phyloP scores from a whole-genome alignment of 2,797 vertebrate genomes.

The Mastacembelus armatus region DNA sequence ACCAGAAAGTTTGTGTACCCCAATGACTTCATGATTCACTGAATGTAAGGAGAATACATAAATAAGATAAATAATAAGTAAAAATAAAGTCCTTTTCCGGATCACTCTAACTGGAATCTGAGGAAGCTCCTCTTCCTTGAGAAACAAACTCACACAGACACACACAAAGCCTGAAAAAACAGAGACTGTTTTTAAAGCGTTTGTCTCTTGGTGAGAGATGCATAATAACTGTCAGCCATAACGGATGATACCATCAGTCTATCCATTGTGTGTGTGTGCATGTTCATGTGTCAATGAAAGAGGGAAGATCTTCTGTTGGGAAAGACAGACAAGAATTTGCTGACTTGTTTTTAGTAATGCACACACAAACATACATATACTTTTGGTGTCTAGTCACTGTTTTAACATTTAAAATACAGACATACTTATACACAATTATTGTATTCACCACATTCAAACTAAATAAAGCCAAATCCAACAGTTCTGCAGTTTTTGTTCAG shows the following conservation, averaged over 20 bases:
- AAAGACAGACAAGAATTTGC: conserved; percentile 55
- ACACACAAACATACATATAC: neutral
- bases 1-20: no score
- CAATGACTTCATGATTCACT: conserved; percentile 34
- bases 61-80: conserved; percentile 20
- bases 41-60: conserved; percentile 23
- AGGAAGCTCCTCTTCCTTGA: conserved; percentile 49
- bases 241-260: conserved; percentile 57
- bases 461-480: no score
- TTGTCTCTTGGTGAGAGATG: conserved; percentile 64
- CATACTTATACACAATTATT: no score
- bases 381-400: neutral
- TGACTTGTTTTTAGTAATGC: conserved; percentile 21
- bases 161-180: conserved; percentile 59
- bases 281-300: no score
- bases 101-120: conserved; percentile 28
- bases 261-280: conserved; percentile 3
- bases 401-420: no score
- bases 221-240: conserved; percentile 64
- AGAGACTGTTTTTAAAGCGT: conserved; percentile 34
- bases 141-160: conserved; percentile 6
- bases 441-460: no score
- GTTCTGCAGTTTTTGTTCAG: no score
- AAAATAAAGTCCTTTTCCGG: conserved; percentile 43
- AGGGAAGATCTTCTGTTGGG: no score